Conservation (phyloP, 2,797 vertebrate genomes). For the Crax fasciolata region DNA sequence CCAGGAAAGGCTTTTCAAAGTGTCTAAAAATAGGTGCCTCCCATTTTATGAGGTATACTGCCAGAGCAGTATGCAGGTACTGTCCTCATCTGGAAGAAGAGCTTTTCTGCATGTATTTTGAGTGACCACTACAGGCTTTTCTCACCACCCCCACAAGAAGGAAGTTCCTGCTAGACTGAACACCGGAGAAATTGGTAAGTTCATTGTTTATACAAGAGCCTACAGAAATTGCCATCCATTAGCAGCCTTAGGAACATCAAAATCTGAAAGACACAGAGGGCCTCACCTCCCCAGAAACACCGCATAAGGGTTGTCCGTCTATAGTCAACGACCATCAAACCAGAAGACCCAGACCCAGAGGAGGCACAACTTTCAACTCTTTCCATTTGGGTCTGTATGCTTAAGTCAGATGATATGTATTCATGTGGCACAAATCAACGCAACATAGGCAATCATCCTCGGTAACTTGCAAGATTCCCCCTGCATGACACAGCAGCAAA, state of each 20-base stretch:
- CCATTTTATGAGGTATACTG: not conserved
- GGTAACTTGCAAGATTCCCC: not conserved
- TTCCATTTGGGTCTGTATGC: not conserved
- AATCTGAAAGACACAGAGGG: not conserved
- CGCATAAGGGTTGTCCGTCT: not conserved
- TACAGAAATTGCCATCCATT: not conserved
- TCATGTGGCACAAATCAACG: fast-evolving
- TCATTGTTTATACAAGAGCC: not conserved
- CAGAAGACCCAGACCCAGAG: not conserved
- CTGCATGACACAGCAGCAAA: not conserved
- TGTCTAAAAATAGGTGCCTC: constrained; percentile 6
- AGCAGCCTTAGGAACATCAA: not conserved
- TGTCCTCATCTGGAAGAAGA: not conserved
- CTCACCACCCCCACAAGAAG: not conserved
- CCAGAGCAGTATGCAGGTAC: not conserved
- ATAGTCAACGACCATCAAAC: not conserved
- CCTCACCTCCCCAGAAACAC: not conserved
- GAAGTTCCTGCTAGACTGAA: constrained; percentile 49
- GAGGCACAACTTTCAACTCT: not conserved
- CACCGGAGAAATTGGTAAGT: not conserved
- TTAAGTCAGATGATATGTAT: not conserved
- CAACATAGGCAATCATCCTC: not conserved
- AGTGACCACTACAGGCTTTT: not conserved
- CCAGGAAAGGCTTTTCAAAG: not conserved
- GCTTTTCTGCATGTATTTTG: not conserved